Evolutionary conservation across 2,888 invertebrate genomes (phyloP).

Genomic region (Pristionchus exspectatus): DNA sequence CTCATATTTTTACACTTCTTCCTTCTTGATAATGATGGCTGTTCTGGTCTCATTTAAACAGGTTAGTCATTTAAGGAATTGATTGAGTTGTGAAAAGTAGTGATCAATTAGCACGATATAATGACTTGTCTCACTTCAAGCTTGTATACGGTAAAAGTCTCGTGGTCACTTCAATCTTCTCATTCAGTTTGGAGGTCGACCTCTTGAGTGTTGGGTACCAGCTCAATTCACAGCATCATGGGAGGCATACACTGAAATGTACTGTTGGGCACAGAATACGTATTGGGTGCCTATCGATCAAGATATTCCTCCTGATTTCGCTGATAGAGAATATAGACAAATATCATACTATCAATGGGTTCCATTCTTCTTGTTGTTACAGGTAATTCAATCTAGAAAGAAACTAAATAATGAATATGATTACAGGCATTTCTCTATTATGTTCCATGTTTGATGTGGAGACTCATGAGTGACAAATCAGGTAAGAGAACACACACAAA

Average conservation of each 20-base stretch:
- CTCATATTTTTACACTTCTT: constrained; percentile 78
- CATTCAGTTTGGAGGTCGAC: constrained; percentile 77
- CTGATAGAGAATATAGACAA: constrained; percentile 79
- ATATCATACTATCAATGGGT: constrained; percentile 79
- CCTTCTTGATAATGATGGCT: constrained; percentile 79
- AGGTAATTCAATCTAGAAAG: constrained; percentile 55
- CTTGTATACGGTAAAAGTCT: neutral
- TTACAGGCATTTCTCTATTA: constrained; percentile 81
- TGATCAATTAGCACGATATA: neutral
- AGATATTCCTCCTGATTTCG: constrained; percentile 77
- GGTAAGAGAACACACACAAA: constrained; percentile 71
- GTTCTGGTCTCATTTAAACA: constrained; percentile 78
- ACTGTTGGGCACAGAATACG: constrained; percentile 82
- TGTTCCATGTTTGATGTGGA: constrained; percentile 81
- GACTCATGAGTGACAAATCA: constrained; percentile 80
- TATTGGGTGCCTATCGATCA: constrained; percentile 80
- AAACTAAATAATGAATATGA: neutral
- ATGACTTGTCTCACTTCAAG: neutral
- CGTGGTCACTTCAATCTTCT: neutral
- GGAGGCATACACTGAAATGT: constrained; percentile 82
- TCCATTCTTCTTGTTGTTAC: constrained; percentile 68
- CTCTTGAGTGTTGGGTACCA: constrained; percentile 80
- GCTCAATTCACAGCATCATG: constrained; percentile 82
- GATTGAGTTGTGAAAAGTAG: neutral
- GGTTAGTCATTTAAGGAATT: constrained; percentile 56